Conservation (phyloP, 2,888 invertebrate genomes). For the Euspilapteryx auroguttella region DNA sequence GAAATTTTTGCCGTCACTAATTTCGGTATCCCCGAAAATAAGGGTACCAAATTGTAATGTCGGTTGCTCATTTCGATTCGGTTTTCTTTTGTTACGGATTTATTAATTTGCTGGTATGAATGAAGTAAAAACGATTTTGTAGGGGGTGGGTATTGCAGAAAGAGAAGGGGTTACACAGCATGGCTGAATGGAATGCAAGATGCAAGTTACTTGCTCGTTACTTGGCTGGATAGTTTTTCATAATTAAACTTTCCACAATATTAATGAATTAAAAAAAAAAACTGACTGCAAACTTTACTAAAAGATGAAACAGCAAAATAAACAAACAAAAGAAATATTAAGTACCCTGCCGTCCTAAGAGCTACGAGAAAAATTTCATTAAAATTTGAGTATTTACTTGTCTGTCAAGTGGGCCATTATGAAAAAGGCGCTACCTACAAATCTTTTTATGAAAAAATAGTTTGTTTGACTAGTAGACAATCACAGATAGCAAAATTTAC, state of each 20-base stretch:
- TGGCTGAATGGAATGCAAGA: too few relatives aligned
- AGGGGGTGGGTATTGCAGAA: too few relatives aligned
- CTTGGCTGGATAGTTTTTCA: too few relatives aligned
- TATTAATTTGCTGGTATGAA: background rate
- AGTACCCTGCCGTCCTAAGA: background rate
- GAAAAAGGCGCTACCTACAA: conserved; percentile 16
- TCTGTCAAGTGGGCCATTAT: conserved; percentile 30
- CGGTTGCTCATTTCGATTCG: conserved; percentile 28
- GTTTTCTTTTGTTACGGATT: conserved; percentile 1
- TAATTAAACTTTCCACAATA: too few relatives aligned
- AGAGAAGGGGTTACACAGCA: too few relatives aligned
- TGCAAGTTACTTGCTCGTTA: too few relatives aligned
- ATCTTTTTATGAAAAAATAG: too few relatives aligned
- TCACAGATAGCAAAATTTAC: too few relatives aligned
- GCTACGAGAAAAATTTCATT: conserved; percentile 23
- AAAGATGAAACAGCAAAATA: background rate
- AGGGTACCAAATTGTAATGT: conserved; percentile 12
- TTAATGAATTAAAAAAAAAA: background rate
- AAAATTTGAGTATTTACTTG: conserved; percentile 28
- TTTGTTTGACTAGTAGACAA: too few relatives aligned
- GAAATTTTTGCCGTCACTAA: background rate
- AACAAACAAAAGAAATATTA: conserved; percentile 14
- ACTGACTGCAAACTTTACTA: background rate
- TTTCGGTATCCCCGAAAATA: conserved; percentile 8
- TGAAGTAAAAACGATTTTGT: background rate